Evolutionary conservation across 1,140 invertebrate species (phyloP).

Genomic region (Cydia pomonella): DNA sequence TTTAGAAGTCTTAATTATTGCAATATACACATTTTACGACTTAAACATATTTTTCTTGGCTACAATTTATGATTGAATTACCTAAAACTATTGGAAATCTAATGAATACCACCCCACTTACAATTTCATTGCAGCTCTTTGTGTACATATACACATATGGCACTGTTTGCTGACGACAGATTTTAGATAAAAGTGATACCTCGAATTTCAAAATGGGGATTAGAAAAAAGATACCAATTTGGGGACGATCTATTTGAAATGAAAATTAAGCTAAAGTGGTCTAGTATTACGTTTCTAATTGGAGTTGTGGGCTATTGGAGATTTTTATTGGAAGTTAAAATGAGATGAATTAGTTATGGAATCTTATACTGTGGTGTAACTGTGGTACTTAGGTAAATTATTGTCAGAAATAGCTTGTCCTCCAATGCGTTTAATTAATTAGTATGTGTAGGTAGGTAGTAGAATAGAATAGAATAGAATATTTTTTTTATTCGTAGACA

Average conservation of each 20-base stretch:
- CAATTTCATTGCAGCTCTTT: constrained; percentile 32
- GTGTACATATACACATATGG: constrained; percentile 47
- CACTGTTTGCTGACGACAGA: constrained; percentile 54
- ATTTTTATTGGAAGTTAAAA: constrained; percentile 15
- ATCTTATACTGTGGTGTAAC: background rate
- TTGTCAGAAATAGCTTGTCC: too few species aligned
- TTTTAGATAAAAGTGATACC: constrained; percentile 59
- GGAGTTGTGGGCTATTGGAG: constrained; percentile 12
- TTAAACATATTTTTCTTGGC: too few species aligned
- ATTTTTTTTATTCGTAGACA: too few species aligned
- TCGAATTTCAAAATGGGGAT: constrained; percentile 57
- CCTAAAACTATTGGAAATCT: background rate
- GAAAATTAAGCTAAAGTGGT: constrained; percentile 39
- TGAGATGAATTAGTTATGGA: constrained; percentile 18
- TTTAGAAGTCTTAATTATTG: too few species aligned
- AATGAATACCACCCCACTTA: constrained; percentile 30
- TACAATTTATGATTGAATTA: background rate
- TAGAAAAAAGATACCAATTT: constrained; percentile 60
- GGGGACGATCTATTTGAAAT: constrained; percentile 44
- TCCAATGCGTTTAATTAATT: too few species aligned
- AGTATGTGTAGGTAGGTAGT: too few species aligned
- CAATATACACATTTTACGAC: too few species aligned
- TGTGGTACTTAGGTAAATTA: too few species aligned
- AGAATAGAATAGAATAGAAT: too few species aligned
- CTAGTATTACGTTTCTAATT: constrained; percentile 45